Evolutionary conservation across 2,797 vertebrate genomes (phyloP).

Genomic region (Ptychobarbus kaznakovi): DNA sequence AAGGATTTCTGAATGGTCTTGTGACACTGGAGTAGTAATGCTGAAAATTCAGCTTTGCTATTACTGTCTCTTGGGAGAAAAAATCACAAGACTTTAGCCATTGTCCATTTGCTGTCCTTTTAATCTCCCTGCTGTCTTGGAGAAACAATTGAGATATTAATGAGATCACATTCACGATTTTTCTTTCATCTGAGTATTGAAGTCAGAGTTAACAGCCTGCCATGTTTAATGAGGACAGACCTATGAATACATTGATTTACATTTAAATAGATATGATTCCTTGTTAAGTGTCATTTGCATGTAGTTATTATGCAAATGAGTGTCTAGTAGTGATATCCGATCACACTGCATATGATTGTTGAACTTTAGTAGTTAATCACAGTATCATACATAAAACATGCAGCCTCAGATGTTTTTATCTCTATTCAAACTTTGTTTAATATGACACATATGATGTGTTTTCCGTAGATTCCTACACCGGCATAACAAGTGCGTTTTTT

Average conservation of each 20-base stretch:
- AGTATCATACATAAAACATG: conserved; percentile 56
- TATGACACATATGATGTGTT: neutral
- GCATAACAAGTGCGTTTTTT: neutral
- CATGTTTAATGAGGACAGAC: conserved; percentile 74
- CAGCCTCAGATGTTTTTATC: conserved; percentile 6
- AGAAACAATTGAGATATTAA: conserved; percentile 30
- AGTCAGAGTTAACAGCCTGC: conserved; percentile 73
- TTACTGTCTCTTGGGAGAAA: neutral
- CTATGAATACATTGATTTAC: conserved; percentile 83
- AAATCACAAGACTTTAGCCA: neutral
- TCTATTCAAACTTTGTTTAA: conserved; percentile 11
- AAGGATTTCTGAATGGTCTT: neutral
- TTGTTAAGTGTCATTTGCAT: conserved; percentile 78
- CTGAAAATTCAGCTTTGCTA: neutral
- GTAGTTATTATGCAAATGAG: conserved; percentile 80
- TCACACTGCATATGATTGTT: conserved; percentile 52
- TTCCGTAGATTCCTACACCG: neutral
- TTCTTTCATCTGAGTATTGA: conserved; percentile 56
- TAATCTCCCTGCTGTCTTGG: conserved; percentile 8
- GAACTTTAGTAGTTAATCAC: conserved; percentile 55
- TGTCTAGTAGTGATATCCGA: conserved; percentile 65
- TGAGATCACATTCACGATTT: conserved; percentile 17
- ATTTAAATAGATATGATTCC: conserved; percentile 78
- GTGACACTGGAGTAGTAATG: neutral
- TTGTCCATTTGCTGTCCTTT: conserved; percentile 1